Base-by-base conservation (phyloP, 1,140 invertebrate species). In the Drosophila miranda region DNA sequence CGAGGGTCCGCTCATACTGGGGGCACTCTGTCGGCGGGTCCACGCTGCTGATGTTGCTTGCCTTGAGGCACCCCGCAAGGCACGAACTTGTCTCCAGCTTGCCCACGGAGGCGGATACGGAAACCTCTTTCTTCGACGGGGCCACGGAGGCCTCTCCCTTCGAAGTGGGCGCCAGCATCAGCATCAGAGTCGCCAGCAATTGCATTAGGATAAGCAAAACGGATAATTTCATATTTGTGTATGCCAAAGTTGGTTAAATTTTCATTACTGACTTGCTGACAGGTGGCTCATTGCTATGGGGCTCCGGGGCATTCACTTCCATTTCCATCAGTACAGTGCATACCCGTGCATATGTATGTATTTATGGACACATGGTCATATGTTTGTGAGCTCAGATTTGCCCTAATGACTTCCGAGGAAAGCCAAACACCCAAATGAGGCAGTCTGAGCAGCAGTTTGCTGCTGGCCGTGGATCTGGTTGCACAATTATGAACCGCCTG, bases 391-490 rank as follows among this genome's bases (percentile, higher is more conserved):
- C 44, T 55, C 46, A 54, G 41, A 9, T 58, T 44, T 44, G 11
- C 9, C 11, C 45, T 84, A 84, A 86, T 80, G 81, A 79, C 71
- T 83, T 83, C 75, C 74, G 76, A 72, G 58, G 71, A 79, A 54
- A 68, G 49, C 76, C 70, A 69, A 56, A 72, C 57, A 76, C 44
- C 74, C 55, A 84, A 83, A 84, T 80, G 81, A 84, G 80, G 80
- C 80, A 84, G 84, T 83, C 80, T 84, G 84, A 80, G 81, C 57
- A 77, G 51, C 75, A 58, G 55, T 71, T 75, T 66, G 60, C 9
- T 51, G 61, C 73, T 60, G 72, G 76, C 67, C 64, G 76, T 34
- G 80, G 81, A 77, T 56, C 57, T 52, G 76, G 62, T 56, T 81
- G 73, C 77, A 84, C 78, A 86, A 84, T 80, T 84, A 84, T 86